phyloP scores from a whole-genome alignment of 2,113 vertebrate species.

The Puma concolor region DNA sequence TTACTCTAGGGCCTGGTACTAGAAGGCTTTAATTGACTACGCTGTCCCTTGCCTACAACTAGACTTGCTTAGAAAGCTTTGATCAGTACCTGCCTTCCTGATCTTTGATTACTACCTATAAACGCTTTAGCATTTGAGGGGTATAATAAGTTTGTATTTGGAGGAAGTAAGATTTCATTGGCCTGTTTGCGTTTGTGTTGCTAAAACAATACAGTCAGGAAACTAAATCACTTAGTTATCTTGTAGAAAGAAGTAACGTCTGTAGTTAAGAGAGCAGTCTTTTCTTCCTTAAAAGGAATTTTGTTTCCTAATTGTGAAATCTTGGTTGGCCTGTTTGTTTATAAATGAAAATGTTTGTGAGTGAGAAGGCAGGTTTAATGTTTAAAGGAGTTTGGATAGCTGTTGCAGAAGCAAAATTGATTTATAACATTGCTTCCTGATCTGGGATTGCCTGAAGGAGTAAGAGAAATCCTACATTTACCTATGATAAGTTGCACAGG shows the following conservation, averaged over 20 bases:
- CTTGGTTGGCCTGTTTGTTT: constrained; percentile 41
- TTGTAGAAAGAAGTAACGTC: neutral
- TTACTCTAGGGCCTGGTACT: neutral
- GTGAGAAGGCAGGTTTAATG: constrained; percentile 32
- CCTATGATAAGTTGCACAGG: neutral
- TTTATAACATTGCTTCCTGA: constrained; percentile 34
- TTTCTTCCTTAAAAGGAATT: constrained; percentile 37
- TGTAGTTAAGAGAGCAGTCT: neutral
- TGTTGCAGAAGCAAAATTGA: constrained; percentile 48
- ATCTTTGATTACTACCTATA: neutral
- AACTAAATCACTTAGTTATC: neutral
- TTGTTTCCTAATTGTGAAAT: constrained; percentile 62
- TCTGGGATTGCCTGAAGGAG: constrained; percentile 7
- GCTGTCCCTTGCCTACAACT: neutral
- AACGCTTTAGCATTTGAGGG: constrained; percentile 38
- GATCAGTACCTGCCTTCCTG: neutral
- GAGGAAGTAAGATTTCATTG: constrained; percentile 27
- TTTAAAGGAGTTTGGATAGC: constrained; percentile 40
- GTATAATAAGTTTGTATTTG: constrained; percentile 12
- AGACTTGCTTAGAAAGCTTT: constrained; percentile 25
- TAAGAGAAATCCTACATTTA: neutral
- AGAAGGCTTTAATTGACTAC: neutral
- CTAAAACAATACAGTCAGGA: neutral
- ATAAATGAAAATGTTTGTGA: constrained; percentile 44
- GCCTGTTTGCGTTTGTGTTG: constrained; percentile 41